Evolutionary conservation across 2,113 vertebrate species (phyloP).

Genomic region (Ramphastos sulfuratus): DNA sequence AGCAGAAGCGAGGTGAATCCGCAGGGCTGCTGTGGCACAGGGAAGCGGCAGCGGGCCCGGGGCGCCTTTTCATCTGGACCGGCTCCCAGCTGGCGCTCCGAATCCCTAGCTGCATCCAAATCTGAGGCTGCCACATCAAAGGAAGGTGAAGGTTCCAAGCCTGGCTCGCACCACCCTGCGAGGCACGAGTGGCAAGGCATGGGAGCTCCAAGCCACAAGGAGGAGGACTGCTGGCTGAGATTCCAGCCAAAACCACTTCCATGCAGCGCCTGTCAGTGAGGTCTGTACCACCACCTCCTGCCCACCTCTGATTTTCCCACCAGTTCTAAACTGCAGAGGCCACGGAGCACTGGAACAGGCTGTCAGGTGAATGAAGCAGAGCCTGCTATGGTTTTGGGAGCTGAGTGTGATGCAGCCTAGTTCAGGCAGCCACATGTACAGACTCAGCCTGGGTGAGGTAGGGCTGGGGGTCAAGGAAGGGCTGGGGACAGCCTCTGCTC

Average conservation of each 20-base stretch:
- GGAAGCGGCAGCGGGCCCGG: background rate
- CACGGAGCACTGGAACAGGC: too few species aligned
- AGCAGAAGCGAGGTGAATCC: background rate
- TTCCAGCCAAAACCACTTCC: conserved; percentile 15
- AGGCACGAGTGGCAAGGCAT: background rate
- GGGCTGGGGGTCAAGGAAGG: too few species aligned
- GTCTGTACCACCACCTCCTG: background rate
- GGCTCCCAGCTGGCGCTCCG: background rate
- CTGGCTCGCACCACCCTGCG: background rate
- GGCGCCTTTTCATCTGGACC: background rate
- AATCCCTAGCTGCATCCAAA: conserved; percentile 9
- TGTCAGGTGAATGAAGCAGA: too few species aligned
- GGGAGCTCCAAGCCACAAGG: background rate
- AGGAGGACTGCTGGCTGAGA: background rate
- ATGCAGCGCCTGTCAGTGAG: background rate
- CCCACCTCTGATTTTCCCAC: background rate
- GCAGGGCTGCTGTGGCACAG: background rate
- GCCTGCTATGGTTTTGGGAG: too few species aligned
- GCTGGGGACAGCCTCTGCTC: too few species aligned
- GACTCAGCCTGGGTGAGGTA: too few species aligned
- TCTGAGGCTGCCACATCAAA: background rate
- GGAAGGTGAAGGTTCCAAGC: background rate
- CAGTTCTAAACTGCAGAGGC: background rate
- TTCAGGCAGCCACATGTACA: too few species aligned
- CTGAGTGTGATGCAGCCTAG: too few species aligned